These are phyloP conservation scores for Druon quercuslanigerum DNA, from an alignment of 1,140 invertebrate species.

Conservation along the genomic window DNA sequence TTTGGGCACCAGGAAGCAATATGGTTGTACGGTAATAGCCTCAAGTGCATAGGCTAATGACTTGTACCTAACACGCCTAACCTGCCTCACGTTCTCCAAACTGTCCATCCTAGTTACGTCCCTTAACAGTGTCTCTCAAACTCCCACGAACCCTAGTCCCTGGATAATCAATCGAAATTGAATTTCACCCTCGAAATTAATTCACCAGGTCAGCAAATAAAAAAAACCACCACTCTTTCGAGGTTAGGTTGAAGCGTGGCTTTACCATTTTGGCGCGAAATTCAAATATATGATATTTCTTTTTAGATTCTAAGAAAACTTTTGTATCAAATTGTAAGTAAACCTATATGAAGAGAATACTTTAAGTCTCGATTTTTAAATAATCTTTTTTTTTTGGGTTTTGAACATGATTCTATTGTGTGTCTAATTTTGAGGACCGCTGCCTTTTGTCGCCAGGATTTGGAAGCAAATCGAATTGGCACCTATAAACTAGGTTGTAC, in stretches of 20 bases:
- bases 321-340: too few species aligned
- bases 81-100: conserved; percentile 42
- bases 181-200: too few species aligned
- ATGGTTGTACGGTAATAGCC: conserved; percentile 51
- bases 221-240: too few species aligned
- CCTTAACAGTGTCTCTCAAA: conserved; percentile 10
- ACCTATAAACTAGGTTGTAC: background rate
- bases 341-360: too few species aligned
- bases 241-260: too few species aligned
- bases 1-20: conserved; percentile 50
- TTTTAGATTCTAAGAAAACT: too few species aligned
- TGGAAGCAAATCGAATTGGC: conserved; percentile 1
- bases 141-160: background rate
- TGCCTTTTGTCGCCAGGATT: background rate
- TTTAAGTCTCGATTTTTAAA: too few species aligned
- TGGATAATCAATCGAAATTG: too few species aligned
- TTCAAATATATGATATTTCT: too few species aligned
- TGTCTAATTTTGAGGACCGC: background rate
- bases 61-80: conserved; percentile 54
- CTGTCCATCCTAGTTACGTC: conserved; percentile 5
- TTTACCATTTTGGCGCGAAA: too few species aligned
- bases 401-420: background rate
- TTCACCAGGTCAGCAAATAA: too few species aligned
- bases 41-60: conserved; percentile 50
- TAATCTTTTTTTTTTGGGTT: background rate